phyloP scores from a whole-genome alignment of 2,888 invertebrate species.

The Gastrophysa polygoni region DNA sequence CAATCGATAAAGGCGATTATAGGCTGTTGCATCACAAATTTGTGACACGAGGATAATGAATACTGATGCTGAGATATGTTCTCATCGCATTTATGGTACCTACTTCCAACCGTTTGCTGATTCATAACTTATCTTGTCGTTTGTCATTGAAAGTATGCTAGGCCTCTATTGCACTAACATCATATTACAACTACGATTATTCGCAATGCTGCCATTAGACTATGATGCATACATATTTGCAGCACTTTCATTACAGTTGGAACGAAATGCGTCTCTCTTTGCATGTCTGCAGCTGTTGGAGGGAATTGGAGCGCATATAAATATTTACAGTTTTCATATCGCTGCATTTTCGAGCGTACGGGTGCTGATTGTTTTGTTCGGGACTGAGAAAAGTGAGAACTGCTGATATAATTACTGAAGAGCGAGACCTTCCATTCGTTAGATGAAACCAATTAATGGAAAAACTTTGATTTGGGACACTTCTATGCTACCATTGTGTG shows the following conservation, averaged over 20 bases:
- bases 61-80: no score
- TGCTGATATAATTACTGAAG: neutral
- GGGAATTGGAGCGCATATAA: neutral
- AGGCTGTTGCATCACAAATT: no score
- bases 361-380: neutral
- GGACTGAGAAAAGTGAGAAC: neutral
- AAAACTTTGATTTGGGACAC: no score
- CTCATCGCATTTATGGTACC: neutral
- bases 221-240: conserved; percentile 9
- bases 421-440: no score
- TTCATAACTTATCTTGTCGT: no score
- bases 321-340: neutral
- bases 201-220: conserved; percentile 2
- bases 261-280: conserved; percentile 4
- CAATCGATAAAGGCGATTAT: no score
- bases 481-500: no score
- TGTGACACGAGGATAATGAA: no score
- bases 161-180: neutral
- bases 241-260: conserved; percentile 15
- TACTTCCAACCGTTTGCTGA: neutral
- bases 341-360: neutral
- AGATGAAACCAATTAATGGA: no score
- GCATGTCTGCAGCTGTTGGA: conserved; percentile 5
- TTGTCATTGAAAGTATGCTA: neutral
- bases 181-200: neutral